Evolutionary conservation across 2,113 vertebrate species (phyloP).

Genomic region (Rhinogobius similis): DNA sequence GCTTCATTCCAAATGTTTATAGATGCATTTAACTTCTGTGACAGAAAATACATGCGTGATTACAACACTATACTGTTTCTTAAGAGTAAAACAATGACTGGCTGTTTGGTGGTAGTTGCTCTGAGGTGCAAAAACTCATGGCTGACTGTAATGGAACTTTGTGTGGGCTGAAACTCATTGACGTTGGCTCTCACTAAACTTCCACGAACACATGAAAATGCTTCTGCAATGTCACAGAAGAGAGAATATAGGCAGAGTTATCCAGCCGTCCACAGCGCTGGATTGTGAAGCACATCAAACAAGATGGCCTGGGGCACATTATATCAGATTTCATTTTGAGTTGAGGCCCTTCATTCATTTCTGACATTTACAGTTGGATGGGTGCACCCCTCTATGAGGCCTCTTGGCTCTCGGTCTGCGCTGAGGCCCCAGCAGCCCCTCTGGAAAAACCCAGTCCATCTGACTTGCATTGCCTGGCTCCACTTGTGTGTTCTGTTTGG

Average conservation of each 20-base stretch:
- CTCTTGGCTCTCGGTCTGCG: constrained; percentile 67
- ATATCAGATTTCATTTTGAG: constrained; percentile 76
- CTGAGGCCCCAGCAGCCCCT: constrained; percentile 72
- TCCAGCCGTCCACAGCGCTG: constrained; percentile 51
- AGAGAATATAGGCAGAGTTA: constrained; percentile 58
- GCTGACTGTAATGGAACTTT: constrained; percentile 66
- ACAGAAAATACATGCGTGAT: constrained; percentile 33
- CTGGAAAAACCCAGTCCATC: constrained; percentile 80
- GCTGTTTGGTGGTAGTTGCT: constrained; percentile 35
- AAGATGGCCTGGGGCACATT: constrained; percentile 49
- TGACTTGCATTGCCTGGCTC: constrained; percentile 79
- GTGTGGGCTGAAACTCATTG: constrained; percentile 63
- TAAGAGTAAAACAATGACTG: constrained; percentile 42
- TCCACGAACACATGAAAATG: constrained; percentile 58
- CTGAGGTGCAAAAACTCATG: constrained; percentile 54
- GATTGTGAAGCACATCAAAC: constrained; percentile 74
- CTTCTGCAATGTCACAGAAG: constrained; percentile 66
- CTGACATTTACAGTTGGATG: constrained; percentile 80
- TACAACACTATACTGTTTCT: background rate
- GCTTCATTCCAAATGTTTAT: background rate
- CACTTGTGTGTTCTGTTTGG: constrained; percentile 81
- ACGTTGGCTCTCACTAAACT: constrained; percentile 43
- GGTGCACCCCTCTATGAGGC: constrained; percentile 65
- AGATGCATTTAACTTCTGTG: background rate
- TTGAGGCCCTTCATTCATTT: constrained; percentile 81